A percentile compares a stretch with the other conserved stretches of the same genome.
phyloP scores from a whole-genome alignment of 2,113 vertebrate species.

The Coreoperca whiteheadi region DNA sequence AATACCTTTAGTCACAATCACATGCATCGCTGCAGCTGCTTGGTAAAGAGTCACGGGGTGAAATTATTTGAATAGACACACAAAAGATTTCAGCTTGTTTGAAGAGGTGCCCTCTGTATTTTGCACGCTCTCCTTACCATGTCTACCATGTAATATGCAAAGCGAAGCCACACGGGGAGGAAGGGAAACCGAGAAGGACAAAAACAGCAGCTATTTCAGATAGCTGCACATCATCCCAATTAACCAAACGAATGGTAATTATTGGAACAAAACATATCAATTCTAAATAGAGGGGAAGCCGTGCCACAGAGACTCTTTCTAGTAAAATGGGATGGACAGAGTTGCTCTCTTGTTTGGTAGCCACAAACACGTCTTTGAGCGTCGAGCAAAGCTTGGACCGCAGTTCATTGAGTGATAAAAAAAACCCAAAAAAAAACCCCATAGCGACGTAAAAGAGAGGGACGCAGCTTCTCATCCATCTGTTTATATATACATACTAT shows the following conservation, averaged over 20 bases:
- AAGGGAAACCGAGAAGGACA: neutral
- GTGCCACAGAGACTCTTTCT: neutral
- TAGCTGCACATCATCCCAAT: slow-evolving; percentile 35
- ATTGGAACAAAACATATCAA: slow-evolving; percentile 22
- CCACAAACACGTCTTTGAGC: slow-evolving; percentile 41
- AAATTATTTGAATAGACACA: slow-evolving; percentile 71
- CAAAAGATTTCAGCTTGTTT: slow-evolving; percentile 68
- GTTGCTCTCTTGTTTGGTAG: slow-evolving; percentile 10
- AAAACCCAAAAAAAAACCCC: slow-evolving; percentile 4
- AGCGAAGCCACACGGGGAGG: slow-evolving; percentile 43
- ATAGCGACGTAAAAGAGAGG: slow-evolving; percentile 4
- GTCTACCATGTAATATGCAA: slow-evolving; percentile 66
- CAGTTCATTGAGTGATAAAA: slow-evolving; percentile 18
- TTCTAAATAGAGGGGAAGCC: neutral
- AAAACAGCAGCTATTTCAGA: slow-evolving; percentile 23
- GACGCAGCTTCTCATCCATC: slow-evolving; percentile 59
- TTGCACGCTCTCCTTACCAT: slow-evolving; percentile 48
- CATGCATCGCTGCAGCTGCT: slow-evolving; percentile 59
- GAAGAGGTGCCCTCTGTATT: slow-evolving; percentile 66
- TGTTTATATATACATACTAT: slow-evolving; percentile 61
- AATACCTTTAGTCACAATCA: slow-evolving; percentile 60
- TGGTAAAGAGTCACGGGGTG: slow-evolving; percentile 55
- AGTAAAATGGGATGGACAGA: slow-evolving; percentile 1
- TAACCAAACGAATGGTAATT: slow-evolving; percentile 26
- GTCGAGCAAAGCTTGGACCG: slow-evolving; percentile 31